These are phyloP conservation scores for Drosophila pandora DNA, from an alignment of 1,140 invertebrate genomes.

Conservation along the genomic window DNA sequence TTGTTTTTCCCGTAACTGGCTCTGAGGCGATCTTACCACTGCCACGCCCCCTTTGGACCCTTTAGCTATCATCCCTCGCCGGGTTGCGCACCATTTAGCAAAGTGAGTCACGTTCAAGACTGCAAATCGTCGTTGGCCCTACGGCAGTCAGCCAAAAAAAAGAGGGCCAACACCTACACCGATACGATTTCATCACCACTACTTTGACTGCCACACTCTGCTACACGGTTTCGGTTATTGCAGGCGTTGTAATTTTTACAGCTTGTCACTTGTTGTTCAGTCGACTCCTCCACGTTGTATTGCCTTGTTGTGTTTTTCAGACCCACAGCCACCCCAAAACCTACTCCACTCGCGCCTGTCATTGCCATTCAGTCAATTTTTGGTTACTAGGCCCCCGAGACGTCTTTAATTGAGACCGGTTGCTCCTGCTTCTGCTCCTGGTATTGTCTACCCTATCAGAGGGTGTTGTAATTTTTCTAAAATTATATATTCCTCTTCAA, in stretches of 20 bases:
- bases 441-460: neutral
- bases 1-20: conserved; percentile 60
- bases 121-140: conserved; percentile 72
- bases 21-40: conserved; percentile 36
- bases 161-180: conserved; percentile 38
- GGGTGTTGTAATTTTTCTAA: neutral
- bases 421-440: conserved; percentile 17
- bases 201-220: conserved; percentile 56
- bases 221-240: conserved; percentile 70
- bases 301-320: neutral
- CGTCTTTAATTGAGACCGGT: conserved; percentile 75
- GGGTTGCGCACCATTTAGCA: conserved; percentile 77
- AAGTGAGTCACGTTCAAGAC: conserved; percentile 79
- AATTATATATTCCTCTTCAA: neutral
- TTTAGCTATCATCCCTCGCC: conserved; percentile 31
- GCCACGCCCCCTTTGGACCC: conserved; percentile 17
- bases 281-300: conserved; percentile 7
- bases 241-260: conserved; percentile 71
- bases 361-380: conserved; percentile 73
- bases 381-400: conserved; percentile 76
- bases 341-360: conserved; percentile 14
- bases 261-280: conserved; percentile 73
- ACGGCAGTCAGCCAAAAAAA: conserved; percentile 35
- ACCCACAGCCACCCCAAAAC: neutral
- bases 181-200: conserved; percentile 22